These are phyloP conservation scores for Drosophila parthenogenetica DNA, from an alignment of 2,888 invertebrate genomes.

Conservation along the genomic window DNA sequence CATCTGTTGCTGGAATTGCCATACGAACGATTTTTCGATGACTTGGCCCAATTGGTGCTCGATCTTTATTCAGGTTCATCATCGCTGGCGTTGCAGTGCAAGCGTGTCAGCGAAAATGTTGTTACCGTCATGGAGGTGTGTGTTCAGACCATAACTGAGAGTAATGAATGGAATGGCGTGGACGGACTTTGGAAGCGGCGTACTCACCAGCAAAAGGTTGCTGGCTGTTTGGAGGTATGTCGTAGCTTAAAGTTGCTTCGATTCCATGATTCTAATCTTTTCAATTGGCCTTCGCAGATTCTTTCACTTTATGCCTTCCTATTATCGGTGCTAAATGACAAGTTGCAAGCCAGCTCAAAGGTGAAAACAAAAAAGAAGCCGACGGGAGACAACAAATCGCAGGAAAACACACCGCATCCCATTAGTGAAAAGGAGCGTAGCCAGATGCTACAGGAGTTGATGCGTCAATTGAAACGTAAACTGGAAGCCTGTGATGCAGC, in stretches of 20 bases:
- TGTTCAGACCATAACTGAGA: slow-evolving; percentile 83
- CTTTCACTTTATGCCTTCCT: slow-evolving; percentile 84
- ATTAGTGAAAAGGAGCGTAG: slow-evolving; percentile 83
- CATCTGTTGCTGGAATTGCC: slow-evolving; percentile 83
- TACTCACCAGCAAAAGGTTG: slow-evolving; percentile 86
- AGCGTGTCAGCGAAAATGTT: slow-evolving; percentile 80
- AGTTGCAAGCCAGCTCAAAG: slow-evolving; percentile 80
- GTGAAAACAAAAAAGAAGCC: slow-evolving; percentile 74
- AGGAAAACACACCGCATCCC: slow-evolving; percentile 55
- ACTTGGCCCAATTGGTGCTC: slow-evolving; percentile 82
- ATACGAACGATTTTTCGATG: slow-evolving; percentile 84
- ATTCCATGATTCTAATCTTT: not conserved
- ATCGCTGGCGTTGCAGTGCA: slow-evolving; percentile 77
- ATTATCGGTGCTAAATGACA: slow-evolving; percentile 83
- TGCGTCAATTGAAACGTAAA: slow-evolving; percentile 83
- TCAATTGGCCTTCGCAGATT: slow-evolving; percentile 70
- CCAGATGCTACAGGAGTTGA: slow-evolving; percentile 81
- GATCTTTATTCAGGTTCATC: slow-evolving; percentile 82
- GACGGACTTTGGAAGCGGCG: slow-evolving; percentile 86
- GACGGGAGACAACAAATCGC: slow-evolving; percentile 57
- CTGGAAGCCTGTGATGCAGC: slow-evolving; percentile 82
- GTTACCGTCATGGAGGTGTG: slow-evolving; percentile 75
- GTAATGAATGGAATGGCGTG: slow-evolving; percentile 83
- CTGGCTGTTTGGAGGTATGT: slow-evolving; percentile 88
- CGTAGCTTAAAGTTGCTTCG: fast-evolving